phyloP scores from a whole-genome alignment of 1,140 invertebrate species.

The Andrena cerasifolii region DNA sequence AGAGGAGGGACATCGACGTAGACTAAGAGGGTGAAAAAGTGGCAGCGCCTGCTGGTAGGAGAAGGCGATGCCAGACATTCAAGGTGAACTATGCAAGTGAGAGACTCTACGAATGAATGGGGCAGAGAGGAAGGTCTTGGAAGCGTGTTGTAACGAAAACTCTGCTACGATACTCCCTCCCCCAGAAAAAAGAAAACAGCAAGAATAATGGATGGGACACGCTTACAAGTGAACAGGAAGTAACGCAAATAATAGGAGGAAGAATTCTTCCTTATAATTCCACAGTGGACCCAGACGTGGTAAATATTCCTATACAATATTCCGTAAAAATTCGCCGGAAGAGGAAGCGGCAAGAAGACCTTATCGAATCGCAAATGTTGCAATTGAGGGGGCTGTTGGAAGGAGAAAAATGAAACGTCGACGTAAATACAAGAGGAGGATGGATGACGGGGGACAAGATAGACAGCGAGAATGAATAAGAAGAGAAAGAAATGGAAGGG shows the following conservation, averaged over 20 bases:
- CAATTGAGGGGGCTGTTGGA: neutral
- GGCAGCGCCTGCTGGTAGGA: no score
- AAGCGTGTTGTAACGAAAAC: neutral
- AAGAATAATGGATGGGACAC: neutral
- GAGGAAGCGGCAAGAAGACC: slow-evolving; percentile 2
- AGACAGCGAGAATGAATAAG: slow-evolving; percentile 42
- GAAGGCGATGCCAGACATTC: neutral
- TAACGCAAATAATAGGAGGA: neutral
- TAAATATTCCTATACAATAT: neutral
- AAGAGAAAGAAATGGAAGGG: slow-evolving; percentile 29
- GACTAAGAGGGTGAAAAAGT: neutral
- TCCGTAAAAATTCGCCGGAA: neutral
- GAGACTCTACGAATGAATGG: slow-evolving; percentile 12
- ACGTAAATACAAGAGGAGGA: slow-evolving; percentile 5
- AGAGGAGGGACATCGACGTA: neutral
- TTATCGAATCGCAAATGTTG: slow-evolving; percentile 29
- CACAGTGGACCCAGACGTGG: no score
- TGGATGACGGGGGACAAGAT: slow-evolving; percentile 12
- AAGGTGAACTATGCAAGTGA: slow-evolving; percentile 9
- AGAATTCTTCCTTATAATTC: no score
- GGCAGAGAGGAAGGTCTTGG: neutral
- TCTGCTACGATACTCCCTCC: no score
- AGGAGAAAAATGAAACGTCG: slow-evolving; percentile 3
- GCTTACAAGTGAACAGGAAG: slow-evolving; percentile 29
- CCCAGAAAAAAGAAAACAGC: no score